Evolutionary conservation across 2,113 vertebrate species (phyloP).

Genomic region (Corydoras sp.): DNA sequence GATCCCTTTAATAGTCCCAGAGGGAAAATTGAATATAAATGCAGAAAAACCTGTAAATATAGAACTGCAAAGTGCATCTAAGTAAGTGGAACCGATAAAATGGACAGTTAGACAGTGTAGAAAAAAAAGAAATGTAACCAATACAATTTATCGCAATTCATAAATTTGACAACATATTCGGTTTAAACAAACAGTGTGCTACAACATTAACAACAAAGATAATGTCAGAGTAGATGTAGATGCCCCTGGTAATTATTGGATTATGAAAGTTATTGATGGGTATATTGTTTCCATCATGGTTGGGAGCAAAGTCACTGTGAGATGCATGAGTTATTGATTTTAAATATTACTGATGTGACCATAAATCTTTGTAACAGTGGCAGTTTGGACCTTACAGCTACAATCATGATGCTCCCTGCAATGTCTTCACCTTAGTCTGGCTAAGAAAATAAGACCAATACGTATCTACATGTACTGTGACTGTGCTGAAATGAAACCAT

Average conservation of each 20-base stretch:
- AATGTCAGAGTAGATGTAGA: neutral
- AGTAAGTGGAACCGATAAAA: no score
- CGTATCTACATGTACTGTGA: conserved; percentile 45
- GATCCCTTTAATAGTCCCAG: no score
- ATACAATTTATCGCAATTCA: no score
- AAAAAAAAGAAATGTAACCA: no score
- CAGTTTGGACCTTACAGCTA: conserved; percentile 47
- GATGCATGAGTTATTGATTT: conserved; percentile 23
- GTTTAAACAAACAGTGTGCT: no score
- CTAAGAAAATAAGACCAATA: conserved; percentile 47
- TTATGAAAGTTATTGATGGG: conserved; percentile 34
- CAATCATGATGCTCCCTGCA: conserved; percentile 49
- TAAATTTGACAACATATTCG: no score
- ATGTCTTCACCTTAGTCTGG: conserved; percentile 53
- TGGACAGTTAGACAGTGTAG: no score
- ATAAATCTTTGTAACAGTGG: conserved; percentile 54
- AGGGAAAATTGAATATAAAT: no score
- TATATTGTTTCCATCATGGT: conserved; percentile 24
- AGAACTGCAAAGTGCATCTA: no score
- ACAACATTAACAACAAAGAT: conserved; percentile 1
- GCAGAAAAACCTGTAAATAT: no score
- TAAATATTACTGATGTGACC: conserved; percentile 26
- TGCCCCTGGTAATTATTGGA: neutral
- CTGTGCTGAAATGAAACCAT: conserved; percentile 61
- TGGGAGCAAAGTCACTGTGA: conserved; percentile 26